phyloP scores from a whole-genome alignment of 2,888 invertebrate species.

The Yponomeuta malinellus region DNA sequence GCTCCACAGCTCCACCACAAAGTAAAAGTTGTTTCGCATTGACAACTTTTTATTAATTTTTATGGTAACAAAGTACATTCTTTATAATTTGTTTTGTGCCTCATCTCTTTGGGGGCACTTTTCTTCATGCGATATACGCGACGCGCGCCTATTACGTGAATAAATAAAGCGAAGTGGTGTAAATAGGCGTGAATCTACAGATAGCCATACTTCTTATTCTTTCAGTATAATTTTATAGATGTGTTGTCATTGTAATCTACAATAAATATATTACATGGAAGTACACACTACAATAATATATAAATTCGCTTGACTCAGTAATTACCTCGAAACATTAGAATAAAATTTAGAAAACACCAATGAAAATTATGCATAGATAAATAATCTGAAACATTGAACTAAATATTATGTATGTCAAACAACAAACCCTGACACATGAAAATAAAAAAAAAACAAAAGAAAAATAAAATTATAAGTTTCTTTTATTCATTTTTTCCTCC shows the following conservation, averaged over 20 bases:
- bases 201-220: too few relatives aligned
- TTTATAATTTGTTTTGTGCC: too few relatives aligned
- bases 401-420: background rate
- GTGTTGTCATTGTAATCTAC: background rate
- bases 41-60: too few relatives aligned
- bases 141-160: too few relatives aligned
- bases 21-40: too few relatives aligned
- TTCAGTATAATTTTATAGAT: background rate
- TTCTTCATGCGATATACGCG: too few relatives aligned
- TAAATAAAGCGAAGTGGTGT: too few relatives aligned
- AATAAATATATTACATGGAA: background rate
- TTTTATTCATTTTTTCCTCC: constrained; percentile 63
- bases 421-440: background rate
- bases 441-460: background rate
- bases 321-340: background rate
- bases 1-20: too few relatives aligned
- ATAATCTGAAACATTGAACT: background rate
- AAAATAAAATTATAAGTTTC: background rate
- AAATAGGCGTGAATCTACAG: too few relatives aligned
- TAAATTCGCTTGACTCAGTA: background rate
- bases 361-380: too few relatives aligned
- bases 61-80: too few relatives aligned
- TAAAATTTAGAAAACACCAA: background rate
- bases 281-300: background rate
- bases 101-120: too few relatives aligned